Conservation (phyloP, 2,113 vertebrate genomes). For the Vireo altiloquus region DNA sequence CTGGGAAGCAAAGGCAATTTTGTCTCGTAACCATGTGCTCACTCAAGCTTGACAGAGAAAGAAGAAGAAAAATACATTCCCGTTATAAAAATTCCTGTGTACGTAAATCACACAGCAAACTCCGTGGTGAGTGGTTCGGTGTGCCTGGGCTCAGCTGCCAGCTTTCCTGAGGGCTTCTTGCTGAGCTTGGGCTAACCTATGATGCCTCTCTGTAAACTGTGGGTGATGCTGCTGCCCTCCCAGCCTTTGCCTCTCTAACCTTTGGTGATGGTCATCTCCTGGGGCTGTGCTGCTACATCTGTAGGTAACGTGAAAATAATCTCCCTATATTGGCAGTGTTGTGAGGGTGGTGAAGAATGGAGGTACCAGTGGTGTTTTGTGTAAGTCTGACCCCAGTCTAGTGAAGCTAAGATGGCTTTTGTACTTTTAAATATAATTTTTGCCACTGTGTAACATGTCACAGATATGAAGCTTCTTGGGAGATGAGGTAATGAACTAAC, state of each 20-base stretch:
- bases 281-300: not conserved
- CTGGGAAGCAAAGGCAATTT: constrained; percentile 12
- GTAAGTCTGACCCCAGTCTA: not conserved
- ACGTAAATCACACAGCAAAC: not conserved
- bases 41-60: constrained; percentile 1
- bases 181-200: not conserved
- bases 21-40: not conserved
- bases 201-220: not conserved
- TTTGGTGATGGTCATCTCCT: not conserved
- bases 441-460: not conserved
- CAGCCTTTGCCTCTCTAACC: not conserved
- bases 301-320: not conserved
- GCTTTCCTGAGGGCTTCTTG: not conserved
- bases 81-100: not conserved
- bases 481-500: not conserved
- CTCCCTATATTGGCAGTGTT: not conserved
- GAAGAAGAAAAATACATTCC: constrained; percentile 6
- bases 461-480: not conserved
- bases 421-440: not conserved
- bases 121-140: accelerated
- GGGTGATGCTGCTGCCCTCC: not conserved
- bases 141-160: not conserved
- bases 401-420: not conserved
- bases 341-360: not conserved
- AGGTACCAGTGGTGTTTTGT: not conserved